Percentiles rank a stretch among this genome's conserved stretches.
These are phyloP conservation scores for Rhabdornis inornatus DNA, from an alignment of 2,113 vertebrate species.

Conservation along the genomic window DNA sequence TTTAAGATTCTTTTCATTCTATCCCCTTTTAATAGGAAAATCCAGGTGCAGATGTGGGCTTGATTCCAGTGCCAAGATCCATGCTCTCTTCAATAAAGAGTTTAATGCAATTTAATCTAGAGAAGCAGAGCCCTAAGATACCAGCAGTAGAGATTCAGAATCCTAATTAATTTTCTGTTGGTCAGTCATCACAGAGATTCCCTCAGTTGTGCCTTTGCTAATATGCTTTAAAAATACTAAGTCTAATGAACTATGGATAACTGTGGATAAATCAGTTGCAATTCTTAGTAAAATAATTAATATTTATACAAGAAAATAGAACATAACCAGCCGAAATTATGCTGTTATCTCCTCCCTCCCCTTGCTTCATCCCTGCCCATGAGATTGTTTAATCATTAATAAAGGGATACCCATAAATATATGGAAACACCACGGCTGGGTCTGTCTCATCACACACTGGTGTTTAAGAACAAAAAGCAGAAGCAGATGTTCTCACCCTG, in stretches of 20 bases:
- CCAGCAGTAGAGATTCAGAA: slow-evolving; percentile 31
- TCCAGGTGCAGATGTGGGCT: slow-evolving; percentile 66
- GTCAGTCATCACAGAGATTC: slow-evolving; percentile 35
- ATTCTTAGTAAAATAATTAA: not conserved
- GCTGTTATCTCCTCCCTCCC: not conserved
- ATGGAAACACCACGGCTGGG: not conserved
- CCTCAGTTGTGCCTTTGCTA: not conserved
- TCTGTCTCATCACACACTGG: not conserved
- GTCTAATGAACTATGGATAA: not conserved
- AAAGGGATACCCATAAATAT: not conserved
- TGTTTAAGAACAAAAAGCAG: not conserved
- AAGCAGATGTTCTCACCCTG: not conserved
- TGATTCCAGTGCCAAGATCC: slow-evolving; percentile 60
- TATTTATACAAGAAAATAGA: not conserved
- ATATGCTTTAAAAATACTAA: not conserved
- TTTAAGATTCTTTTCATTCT: slow-evolving; percentile 63
- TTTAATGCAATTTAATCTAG: slow-evolving; percentile 60
- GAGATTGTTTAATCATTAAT: not conserved
- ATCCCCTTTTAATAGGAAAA: slow-evolving; percentile 65
- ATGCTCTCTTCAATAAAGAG: slow-evolving; percentile 66
- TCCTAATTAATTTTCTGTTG: slow-evolving; percentile 54
- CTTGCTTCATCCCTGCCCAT: not conserved
- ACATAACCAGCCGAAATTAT: not conserved
- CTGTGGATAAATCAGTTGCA: not conserved
- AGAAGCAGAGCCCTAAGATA: slow-evolving; percentile 38